Base-by-base conservation (phyloP, 2,113 vertebrate species). In the Romanogobio albipinnatus region DNA sequence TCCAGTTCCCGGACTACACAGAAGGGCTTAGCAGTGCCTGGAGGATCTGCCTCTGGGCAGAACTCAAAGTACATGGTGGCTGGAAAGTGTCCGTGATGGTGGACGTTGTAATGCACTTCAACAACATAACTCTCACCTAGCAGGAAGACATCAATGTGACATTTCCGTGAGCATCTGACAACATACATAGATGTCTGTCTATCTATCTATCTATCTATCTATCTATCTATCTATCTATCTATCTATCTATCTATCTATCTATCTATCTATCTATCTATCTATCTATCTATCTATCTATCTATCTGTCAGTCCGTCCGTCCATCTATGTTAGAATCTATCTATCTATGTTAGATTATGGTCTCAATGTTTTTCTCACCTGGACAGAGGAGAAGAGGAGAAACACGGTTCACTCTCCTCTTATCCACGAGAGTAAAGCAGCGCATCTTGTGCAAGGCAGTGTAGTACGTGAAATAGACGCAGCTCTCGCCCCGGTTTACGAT, bases 1-100 rank as follows among this genome's bases (percentile, higher is more conserved):
- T 95, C 94, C 1, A 98, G 2, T 33, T 93, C 94, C 76, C 96
- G 93, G 24, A 95, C 90, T 3, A 98, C 95, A 88, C 90, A 93
- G 92, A 98, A 97, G 10, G 91, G 88, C 19, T 68, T 76, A 2
- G 86, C 70, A 77, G 88, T 29, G 56, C 76, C 5, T 6, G 80
- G 87, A 0, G 86, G 83, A 75, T 94, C 94, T 3, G 93, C 84
- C 74, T 94, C 94, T 4, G 92, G 93, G 82, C 86, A 91, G 92
- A 97, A 97, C 89, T 96, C 90, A 2, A 97, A 96, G 87, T 93
- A 84, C 89, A 98, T 45, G 0, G 92, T 90, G 47, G 93, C 85
- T 0, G 88, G 91, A 89, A 96, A 98, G 91, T 89, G 95, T 3
- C 97, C 97, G 0, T 94, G 93, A 62, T 93, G 90, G n/a, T 51